Percentiles rank a stretch among this genome's conserved stretches.
Conservation (phyloP, 2,113 vertebrate species). For the Callipepla squamata region DNA sequence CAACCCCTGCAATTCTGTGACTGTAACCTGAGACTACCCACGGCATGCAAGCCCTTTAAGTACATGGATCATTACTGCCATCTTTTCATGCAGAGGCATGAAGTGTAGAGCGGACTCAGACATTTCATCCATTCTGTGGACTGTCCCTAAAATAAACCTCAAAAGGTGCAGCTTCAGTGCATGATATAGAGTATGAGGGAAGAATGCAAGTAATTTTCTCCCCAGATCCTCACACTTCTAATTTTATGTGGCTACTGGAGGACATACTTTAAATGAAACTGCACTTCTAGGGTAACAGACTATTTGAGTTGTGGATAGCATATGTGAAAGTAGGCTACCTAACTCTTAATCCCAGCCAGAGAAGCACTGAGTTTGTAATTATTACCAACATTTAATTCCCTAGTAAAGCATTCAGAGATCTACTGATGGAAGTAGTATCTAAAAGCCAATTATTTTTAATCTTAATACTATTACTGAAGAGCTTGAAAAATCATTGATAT, state of each 20-base stretch:
- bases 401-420: not conserved
- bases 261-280: conserved; percentile 51
- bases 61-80: fast-evolving
- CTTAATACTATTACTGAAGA: not conserved
- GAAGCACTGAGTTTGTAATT: not conserved
- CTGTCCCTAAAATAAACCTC: conserved; percentile 19
- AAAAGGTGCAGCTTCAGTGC: not conserved
- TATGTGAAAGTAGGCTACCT: conserved; percentile 35
- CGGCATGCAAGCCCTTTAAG: not conserved
- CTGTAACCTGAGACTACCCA: fast-evolving
- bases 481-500: not conserved
- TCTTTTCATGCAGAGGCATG: not conserved
- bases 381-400: not conserved
- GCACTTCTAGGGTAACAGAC: conserved; percentile 24
- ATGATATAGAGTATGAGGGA: not conserved
- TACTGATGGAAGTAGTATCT: not conserved
- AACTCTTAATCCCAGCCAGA: conserved; percentile 13
- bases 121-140: not conserved
- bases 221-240: not conserved
- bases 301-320: conserved; percentile 41
- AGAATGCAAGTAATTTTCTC: not conserved
- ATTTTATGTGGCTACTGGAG: conserved; percentile 24
- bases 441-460: not conserved
- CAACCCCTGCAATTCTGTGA: too few species aligned
- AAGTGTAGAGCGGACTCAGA: not conserved